Percentiles rank a stretch among this genome's conserved stretches.
Conservation (phyloP, 1,140 invertebrate genomes). For the Coenobita brevimanus region DNA sequence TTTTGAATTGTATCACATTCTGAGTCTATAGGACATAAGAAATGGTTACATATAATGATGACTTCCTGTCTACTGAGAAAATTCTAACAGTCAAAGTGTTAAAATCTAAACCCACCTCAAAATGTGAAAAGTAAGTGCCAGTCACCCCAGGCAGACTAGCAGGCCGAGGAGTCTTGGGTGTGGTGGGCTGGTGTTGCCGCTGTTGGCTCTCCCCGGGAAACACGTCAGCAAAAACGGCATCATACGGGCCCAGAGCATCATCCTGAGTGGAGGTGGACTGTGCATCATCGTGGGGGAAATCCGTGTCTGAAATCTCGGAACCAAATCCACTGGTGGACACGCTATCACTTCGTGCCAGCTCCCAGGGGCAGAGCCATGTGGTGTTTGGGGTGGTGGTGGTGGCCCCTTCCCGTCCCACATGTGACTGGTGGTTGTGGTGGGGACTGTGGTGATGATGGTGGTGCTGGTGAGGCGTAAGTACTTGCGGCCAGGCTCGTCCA, state of each 20-base stretch:
- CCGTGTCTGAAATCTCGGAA: conserved; percentile 72
- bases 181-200: conserved; percentile 23
- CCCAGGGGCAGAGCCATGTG: conserved; percentile 62
- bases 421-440: conserved; percentile 52
- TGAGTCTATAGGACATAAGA: no score
- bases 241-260: conserved; percentile 66
- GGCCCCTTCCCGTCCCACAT: conserved; percentile 9
- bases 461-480: background rate
- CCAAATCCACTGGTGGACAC: conserved; percentile 73
- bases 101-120: conserved; percentile 50
- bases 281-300: conserved; percentile 68
- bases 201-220: conserved; percentile 60
- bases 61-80: no score
- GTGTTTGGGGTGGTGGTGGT: background rate
- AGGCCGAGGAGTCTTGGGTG: conserved; percentile 54
- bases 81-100: no score
- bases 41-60: no score
- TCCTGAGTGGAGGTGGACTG: conserved; percentile 56
- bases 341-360: conserved; percentile 72
- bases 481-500: conserved; percentile 54
- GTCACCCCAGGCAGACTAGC: conserved; percentile 66
- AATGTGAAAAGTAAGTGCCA: conserved; percentile 65
- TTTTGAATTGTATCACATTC: no score
- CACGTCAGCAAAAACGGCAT: conserved; percentile 68
- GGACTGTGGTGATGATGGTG: background rate